Conservation (phyloP, 1,140 invertebrate species). For the Anthonomus grandis region DNA sequence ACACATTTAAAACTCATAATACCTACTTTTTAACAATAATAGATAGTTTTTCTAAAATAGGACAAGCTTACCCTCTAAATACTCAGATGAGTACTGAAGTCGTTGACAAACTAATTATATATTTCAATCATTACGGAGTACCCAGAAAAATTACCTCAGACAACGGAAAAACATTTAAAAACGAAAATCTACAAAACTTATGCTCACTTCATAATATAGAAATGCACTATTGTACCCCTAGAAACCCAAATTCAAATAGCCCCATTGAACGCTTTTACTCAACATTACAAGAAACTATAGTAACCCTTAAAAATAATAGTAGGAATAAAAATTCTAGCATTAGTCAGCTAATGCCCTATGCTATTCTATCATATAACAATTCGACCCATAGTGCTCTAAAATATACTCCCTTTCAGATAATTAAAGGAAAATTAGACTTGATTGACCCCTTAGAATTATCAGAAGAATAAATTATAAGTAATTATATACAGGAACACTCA, state of each 20-base stretch:
- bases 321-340: background rate
- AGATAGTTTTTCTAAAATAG: slow-evolving; percentile 13
- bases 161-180: slow-evolving; percentile 8
- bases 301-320: background rate
- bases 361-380: slow-evolving; percentile 11
- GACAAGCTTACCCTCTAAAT: slow-evolving; percentile 7
- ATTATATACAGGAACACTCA: no score
- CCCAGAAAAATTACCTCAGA: slow-evolving; percentile 4
- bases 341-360: slow-evolving; percentile 12
- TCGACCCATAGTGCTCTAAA: slow-evolving; percentile 1
- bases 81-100: background rate
- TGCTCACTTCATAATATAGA: slow-evolving; percentile 12
- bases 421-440: no score
- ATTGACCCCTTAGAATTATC: no score
- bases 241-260: slow-evolving; percentile 3
- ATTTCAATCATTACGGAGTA: background rate
- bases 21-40: background rate
- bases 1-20: slow-evolving; percentile 28
- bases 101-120: background rate
- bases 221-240: slow-evolving; percentile 4
- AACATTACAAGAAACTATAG: background rate
- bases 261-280: slow-evolving; percentile 13
- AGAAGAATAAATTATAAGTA: no score
- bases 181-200: background rate
- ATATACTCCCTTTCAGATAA: slow-evolving; percentile 16